Percentiles rank a stretch among this genome's conserved stretches.
phyloP scores from a whole-genome alignment of 2,113 vertebrate species.

The Zosterops hypoxanthus region DNA sequence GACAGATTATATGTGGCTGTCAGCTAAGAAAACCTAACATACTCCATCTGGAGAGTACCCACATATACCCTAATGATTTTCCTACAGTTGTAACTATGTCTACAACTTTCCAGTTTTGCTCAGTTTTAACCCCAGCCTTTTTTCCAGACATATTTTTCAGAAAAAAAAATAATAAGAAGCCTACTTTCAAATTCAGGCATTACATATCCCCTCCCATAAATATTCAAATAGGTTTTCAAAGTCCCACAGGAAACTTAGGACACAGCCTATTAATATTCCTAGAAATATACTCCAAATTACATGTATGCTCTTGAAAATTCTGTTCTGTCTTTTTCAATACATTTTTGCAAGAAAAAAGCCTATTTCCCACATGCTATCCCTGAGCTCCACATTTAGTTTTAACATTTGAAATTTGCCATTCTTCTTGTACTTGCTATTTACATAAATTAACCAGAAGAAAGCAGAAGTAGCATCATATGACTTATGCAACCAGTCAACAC shows the following conservation, averaged over 20 bases:
- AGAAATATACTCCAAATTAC: background rate
- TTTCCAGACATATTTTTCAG: rapidly evolving
- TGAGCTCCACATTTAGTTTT: background rate
- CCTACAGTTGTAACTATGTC: no score
- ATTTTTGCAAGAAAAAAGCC: background rate
- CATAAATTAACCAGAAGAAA: slow-evolving; percentile 14
- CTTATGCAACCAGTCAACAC: background rate
- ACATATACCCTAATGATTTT: background rate
- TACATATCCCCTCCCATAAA: background rate
- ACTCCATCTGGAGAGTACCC: background rate
- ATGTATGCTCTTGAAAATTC: background rate
- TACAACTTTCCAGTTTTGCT: background rate
- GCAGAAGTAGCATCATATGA: background rate
- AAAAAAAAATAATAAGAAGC: background rate
- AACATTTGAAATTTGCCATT: background rate
- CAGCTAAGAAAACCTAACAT: background rate
- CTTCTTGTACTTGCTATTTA: background rate
- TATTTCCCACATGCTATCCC: background rate
- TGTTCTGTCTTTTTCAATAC: background rate
- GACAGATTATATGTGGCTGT: background rate
- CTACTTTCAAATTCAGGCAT: background rate
- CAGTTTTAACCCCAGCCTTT: background rate
- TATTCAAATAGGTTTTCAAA: background rate
- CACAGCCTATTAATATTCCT: background rate
- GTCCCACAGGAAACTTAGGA: background rate